phyloP scores from a whole-genome alignment of 2,888 invertebrate species.

The Prenolepis imparis region DNA sequence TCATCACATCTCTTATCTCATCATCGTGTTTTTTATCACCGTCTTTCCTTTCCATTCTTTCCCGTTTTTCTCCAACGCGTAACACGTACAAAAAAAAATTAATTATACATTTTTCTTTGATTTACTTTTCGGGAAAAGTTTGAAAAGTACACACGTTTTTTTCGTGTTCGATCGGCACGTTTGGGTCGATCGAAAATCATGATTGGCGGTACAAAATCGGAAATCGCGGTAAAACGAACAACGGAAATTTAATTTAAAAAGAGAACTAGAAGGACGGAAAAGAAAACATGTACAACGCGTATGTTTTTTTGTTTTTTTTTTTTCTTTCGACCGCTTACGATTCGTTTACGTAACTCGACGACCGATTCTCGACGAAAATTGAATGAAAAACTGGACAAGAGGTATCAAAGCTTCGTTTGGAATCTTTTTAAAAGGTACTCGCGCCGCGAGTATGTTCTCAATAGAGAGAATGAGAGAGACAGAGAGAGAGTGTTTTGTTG shows the following conservation, averaged over 20 bases:
- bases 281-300: slow-evolving; percentile 31
- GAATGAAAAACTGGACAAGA: slow-evolving; percentile 66
- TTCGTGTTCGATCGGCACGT: slow-evolving; percentile 46
- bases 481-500: slow-evolving; percentile 81
- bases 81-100: slow-evolving; percentile 69
- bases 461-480: slow-evolving; percentile 78
- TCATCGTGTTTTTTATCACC: slow-evolving; percentile 42
- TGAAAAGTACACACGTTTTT: slow-evolving; percentile 70
- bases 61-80: slow-evolving; percentile 72
- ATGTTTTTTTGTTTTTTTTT: background rate
- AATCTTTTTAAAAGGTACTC: slow-evolving; percentile 72
- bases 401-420: slow-evolving; percentile 71
- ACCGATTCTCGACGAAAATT: slow-evolving; percentile 51
- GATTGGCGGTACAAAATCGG: slow-evolving; percentile 57
- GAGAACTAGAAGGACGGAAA: slow-evolving; percentile 52
- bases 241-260: slow-evolving; percentile 43
- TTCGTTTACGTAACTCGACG: slow-evolving; percentile 26
- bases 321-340: slow-evolving; percentile 27
- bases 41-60: slow-evolving; percentile 70
- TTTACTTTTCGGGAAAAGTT: slow-evolving; percentile 66
- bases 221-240: slow-evolving; percentile 56
- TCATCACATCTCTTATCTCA: slow-evolving; percentile 47
- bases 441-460: slow-evolving; percentile 76
- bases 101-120: slow-evolving; percentile 62
- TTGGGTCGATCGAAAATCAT: slow-evolving; percentile 47